Base-by-base conservation (phyloP, 1,140 invertebrate species). In the Colletes latitarsis region DNA sequence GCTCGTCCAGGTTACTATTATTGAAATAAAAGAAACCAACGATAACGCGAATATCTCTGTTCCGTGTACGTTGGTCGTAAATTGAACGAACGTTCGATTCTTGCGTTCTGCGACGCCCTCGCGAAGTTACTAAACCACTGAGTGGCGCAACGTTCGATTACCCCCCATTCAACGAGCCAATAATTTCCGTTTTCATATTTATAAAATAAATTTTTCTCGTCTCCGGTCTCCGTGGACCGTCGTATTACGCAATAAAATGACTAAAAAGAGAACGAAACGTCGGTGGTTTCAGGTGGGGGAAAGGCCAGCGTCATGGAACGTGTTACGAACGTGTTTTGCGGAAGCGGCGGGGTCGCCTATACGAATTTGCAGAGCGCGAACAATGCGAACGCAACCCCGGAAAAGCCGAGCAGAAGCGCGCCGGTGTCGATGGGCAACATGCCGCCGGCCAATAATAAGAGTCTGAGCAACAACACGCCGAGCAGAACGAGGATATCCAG, bases 241-340 rank as follows among this genome's bases (percentile, higher is more conserved):
- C 5, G 14, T 10, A 21, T 62, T 62, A 39, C 21, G 58, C 12
- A 62, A 66, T 41, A 58, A 21, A 21, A 3, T 30, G 60, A 63
- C 10, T 41, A 67, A 19, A 8, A n/a, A n/a, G n/a, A 21, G n/a
- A 49, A 49, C 21, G 60, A 5, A 9, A n/a, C 4, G 30, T 58
- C 30, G 19, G 58, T 41, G 83, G 46, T 85, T 84, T 60, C 77
- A 92, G 92, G 92, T 53, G 86, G 91, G 92, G 92, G 90, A 76
- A 95, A 95, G 88, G 94, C 95, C 17, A 96, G 96, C 87, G 97
- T 97, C 74, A 97, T 97, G 94, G 97, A 97, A 92, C 95, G 97
- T 73, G 96, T 97, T 46, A 97, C 97, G 41, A 97, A 96, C 89
- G 97, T 97, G 12, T 95, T 97, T 57, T 97, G 97, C 90, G 96